phyloP scores from a whole-genome alignment of 2,113 vertebrate species.

The Acrocephalus kingi region DNA sequence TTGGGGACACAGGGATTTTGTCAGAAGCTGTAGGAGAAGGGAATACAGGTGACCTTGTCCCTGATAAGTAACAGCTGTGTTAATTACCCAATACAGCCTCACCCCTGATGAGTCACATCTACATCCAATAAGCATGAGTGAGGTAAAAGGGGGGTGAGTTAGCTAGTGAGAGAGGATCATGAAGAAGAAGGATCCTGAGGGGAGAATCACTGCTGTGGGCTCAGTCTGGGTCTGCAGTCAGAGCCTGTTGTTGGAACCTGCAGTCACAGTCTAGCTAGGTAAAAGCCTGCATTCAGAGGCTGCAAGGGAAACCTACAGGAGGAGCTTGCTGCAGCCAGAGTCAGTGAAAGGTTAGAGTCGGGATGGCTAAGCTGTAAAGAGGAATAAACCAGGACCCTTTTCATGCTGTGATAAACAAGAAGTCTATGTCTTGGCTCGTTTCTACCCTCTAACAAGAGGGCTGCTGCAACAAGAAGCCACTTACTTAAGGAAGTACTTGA shows the following conservation, averaged over 20 bases:
- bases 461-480: neutral
- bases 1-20: neutral
- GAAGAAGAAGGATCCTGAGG: neutral
- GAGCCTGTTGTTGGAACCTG: neutral
- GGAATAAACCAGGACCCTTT: neutral
- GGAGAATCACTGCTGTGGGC: neutral
- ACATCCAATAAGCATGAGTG: neutral
- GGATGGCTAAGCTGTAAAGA: neutral
- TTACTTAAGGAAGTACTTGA: constrained; percentile 71
- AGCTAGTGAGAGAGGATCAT: neutral
- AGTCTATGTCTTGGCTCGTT: neutral
- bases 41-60: neutral
- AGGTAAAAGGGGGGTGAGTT: neutral
- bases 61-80: neutral
- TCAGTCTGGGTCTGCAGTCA: neutral
- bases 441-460: neutral
- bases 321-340: neutral
- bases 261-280: no score
- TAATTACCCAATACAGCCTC: neutral
- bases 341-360: neutral
- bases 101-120: neutral
- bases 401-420: neutral
- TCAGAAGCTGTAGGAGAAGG: neutral
- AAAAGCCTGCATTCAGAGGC: neutral
- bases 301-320: neutral